Base-by-base conservation (phyloP, 2,888 invertebrate genomes). In the Apocheima hispidaria region DNA sequence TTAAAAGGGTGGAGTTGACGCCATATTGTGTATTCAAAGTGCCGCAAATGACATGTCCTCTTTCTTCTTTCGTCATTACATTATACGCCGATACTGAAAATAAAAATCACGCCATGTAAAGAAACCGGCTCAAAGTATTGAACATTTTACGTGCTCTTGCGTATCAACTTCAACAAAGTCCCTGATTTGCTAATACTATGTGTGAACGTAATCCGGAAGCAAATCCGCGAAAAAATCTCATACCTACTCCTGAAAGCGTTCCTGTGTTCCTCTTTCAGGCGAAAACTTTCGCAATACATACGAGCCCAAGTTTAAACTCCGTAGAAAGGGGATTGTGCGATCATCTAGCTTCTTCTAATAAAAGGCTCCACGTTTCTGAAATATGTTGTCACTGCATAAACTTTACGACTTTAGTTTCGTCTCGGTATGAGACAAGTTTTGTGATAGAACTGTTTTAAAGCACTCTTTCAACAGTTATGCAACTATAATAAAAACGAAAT, bases 341-440 rank as follows among this genome's bases (percentile, higher is more conserved):
- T 89, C 89, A 89, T 90, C 87, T 85, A 78, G 77, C 84, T 79
- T 69, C 78, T 81, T 87, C 85, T 88, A 90, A 91, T 91, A 91
- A 89, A 90, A 88, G 82, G 83, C 84, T 73, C 73, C 75, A 72
- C 82, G 82, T 86, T 86, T 78, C 79, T 86, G 83, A 90, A 90
- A 91, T 91, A 90, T 92, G 90, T 91, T 86, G 90, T 90, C 91
- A 89, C 88, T 88, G 88, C 84, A 88, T 89, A 88, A 91, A 90
- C 77, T 91, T 92, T 91, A 92, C 83, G 89, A 86, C 78, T 87
- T 86, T 86, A 88, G 89, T 87, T 89, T 82, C 77, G 79, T 82
- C 80, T 84, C 77, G 80, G 75, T 77, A 83, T 81, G 84, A 72
- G 82, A 82, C 73, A 86, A 86, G 73, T 84, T 86, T 80, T 64